Evolutionary conservation across 2,113 vertebrate genomes (phyloP), one percentile per base, ranked within the genome.

Genomic region (Halcyon malimbica): DNA sequence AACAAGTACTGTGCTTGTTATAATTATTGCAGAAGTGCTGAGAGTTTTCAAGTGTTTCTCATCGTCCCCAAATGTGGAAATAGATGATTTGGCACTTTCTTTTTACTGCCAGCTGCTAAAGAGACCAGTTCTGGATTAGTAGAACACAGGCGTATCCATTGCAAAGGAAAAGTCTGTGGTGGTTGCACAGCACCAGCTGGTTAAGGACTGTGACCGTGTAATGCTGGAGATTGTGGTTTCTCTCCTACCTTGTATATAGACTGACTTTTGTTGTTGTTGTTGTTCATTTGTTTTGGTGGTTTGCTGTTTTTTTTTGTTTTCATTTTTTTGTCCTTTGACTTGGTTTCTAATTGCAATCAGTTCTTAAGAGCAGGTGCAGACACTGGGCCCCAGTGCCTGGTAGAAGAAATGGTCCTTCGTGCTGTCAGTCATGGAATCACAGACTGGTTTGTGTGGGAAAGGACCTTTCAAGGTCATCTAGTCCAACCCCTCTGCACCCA

Each of bases 1-100:
- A 96, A 95, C 85, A 91, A 96, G 92, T 44, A 83, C 94, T 88
- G 91, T 80, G 70, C 87, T 93, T 91, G 82, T 96, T 96, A 96
- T 88, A 96, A 97, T 94, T 96, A 96, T 44, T 94, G 93, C 87
- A 94, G 79, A 96, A 97, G 85, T 86, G 90, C 96, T 92, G 94
- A 96, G 93, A 11, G 1, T 92, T 97, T 93, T 95, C 84, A 67
- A 96, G 93, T 90, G 82, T 94, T 95, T 97, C 95, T 97, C 93
- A 95, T 97, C 96, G 91, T 97, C 80, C 87, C 94, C 94, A 94
- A 96, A 97, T 96, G 83, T 93, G 96, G 96, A 97, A 96, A 91
- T 95, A 87, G 95, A 91, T 96, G 95, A 96, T 87, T 97, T 92
- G 35, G 95, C 93, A 62, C 91, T 95, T 97, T 95, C 91, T 89